Conservation (phyloP, 2,797 vertebrate genomes). For the Scolopax rusticola region DNA sequence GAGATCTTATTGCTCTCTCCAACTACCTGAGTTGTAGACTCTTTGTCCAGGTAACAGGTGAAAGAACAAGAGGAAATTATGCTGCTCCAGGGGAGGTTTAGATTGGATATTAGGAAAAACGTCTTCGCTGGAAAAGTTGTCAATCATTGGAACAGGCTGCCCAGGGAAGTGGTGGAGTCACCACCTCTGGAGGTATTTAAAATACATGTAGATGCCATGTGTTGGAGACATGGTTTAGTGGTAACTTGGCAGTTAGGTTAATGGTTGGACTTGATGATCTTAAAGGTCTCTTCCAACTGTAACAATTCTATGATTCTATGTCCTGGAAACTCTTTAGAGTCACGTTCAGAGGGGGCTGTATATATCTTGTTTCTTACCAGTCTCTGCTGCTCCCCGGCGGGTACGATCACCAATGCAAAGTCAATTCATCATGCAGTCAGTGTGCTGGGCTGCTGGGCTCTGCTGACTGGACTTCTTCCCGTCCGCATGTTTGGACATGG, state of each 20-base stretch:
- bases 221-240: not conserved
- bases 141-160: not conserved
- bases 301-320: not conserved
- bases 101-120: not conserved
- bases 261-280: not conserved
- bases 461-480: constrained; percentile 30
- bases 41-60: not conserved
- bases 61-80: not conserved
- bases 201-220: not conserved
- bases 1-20: not conserved
- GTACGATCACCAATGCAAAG: not conserved
- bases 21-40: not conserved
- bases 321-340: not conserved
- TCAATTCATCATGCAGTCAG: rapidly evolving
- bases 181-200: not conserved
- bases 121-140: not conserved
- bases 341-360: not conserved
- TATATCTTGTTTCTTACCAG: not conserved
- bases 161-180: not conserved
- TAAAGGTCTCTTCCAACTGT: not conserved
- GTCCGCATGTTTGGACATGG: not conserved
- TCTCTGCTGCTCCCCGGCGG: rapidly evolving
- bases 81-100: not conserved
- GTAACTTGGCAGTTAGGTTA: not conserved
- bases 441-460: not conserved